These are phyloP conservation scores for Epirrhoe alternata DNA, from an alignment of 2,888 invertebrate genomes.

Conservation along the genomic window DNA sequence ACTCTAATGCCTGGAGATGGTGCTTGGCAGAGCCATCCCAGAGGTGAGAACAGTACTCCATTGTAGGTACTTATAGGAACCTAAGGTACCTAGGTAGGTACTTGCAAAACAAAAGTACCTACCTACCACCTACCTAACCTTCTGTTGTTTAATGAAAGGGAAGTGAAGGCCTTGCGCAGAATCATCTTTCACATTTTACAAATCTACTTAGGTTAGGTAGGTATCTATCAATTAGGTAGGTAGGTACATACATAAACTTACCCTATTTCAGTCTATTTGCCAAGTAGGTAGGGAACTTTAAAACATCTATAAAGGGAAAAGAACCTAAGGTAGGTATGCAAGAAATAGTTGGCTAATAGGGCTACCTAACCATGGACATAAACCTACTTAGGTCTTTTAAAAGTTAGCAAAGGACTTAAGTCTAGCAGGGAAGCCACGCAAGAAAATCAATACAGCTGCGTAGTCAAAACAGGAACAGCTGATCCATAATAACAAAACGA, in stretches of 20 bases:
- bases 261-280: too few species aligned
- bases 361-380: neutral
- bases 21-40: too few species aligned
- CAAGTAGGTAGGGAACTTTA: too few species aligned
- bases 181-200: constrained; percentile 11
- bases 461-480: constrained; percentile 56
- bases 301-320: too few species aligned
- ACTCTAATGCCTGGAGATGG: too few species aligned
- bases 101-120: too few species aligned
- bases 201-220: neutral
- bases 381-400: constrained; percentile 1
- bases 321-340: too few species aligned
- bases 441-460: constrained; percentile 69
- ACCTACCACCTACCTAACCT: too few species aligned
- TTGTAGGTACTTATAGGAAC: too few species aligned
- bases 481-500: constrained; percentile 57
- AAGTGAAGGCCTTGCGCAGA: constrained; percentile 1
- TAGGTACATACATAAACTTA: neutral
- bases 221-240: neutral
- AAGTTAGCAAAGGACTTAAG: constrained; percentile 2
- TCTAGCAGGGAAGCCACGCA: constrained; percentile 53
- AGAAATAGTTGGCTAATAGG: neutral
- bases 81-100: constrained; percentile 7
- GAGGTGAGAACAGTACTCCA: too few species aligned
- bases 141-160: constrained; percentile 3